Evolutionary conservation across 2,888 invertebrate species (phyloP), one percentile per base, ranked within the genome.

Genomic region (Ypsolopha sequella): DNA sequence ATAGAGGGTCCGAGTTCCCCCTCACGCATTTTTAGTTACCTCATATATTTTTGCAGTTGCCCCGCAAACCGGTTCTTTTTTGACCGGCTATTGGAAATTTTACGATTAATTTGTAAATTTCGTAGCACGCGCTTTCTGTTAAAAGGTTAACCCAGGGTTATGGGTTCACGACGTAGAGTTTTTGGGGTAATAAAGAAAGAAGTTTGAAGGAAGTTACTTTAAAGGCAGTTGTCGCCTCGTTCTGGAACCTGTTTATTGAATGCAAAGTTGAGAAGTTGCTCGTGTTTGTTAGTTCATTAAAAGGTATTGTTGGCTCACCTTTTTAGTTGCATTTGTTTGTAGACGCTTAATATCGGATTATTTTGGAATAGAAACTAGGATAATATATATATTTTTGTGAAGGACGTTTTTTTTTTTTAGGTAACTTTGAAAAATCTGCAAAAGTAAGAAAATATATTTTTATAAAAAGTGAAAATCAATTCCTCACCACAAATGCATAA

Each of bases 31-130:
- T 24, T 72, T 62, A 68, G 74, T 9, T 48, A 41, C 34, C n/a
- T 11, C 6, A 34, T 46, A 78, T 84, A 81, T 85, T 86, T 79
- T 82, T 70, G 70, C 85, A 85, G 84, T 50, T 54, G 51, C 38
- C 43, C 80, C 73, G 70, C 10, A 7, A 57, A 81, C 85, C 75
- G 77, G 86, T 82, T 75, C 54, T 41, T 36, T 9, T n/a, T 6
- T 9, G 13, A 36, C 36, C 14, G 11, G 36, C 24, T 24, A 14
- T 75, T 72, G 75, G 66, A 77, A 80, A 80, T 82, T 85, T 86
- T 76, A 81, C 84, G 80, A 74, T 74, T 81, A 79, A 86, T 85
- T 86, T 84, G 76, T 73, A 68, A 80, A 76, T 77, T 73, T 64
- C 65, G 68, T 63, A 65, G 71, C 82, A 75, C 80, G 80, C 70